A percentile compares a stretch with the other conserved stretches of the same genome.
Evolutionary conservation across 2,888 invertebrate species (phyloP).

Genomic region (Agrochola lychnidis): DNA sequence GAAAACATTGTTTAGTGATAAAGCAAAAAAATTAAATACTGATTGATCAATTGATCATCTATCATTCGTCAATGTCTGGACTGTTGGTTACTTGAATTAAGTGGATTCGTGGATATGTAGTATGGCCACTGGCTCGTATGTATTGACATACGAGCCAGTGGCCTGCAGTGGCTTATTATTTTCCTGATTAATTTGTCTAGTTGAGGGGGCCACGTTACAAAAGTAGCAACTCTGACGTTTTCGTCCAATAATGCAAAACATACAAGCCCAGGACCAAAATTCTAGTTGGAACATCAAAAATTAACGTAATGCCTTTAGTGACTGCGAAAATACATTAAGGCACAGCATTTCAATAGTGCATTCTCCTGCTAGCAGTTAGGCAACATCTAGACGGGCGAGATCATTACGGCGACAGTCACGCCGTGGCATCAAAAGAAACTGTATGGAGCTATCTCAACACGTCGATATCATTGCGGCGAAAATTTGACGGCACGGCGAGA

Average conservation of each 20-base stretch:
- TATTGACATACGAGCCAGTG: neutral
- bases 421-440: too few relatives aligned
- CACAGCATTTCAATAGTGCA: neutral
- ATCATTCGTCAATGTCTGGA: neutral
- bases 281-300: neutral
- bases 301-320: neutral
- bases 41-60: neutral
- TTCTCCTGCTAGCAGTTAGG: neutral
- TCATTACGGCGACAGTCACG: too few relatives aligned
- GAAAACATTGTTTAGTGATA: neutral
- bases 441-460: too few relatives aligned
- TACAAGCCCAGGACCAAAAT: neutral
- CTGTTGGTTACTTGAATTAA: neutral
- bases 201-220: neutral
- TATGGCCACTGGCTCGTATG: too few relatives aligned
- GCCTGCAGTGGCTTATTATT: too few relatives aligned
- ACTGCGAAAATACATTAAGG: neutral
- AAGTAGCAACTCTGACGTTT: neutral
- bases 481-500: too few relatives aligned
- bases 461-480: too few relatives aligned
- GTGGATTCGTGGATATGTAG: neutral
- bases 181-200: neutral
- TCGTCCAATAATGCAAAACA: neutral
- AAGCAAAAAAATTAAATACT: neutral
- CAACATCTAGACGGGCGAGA: too few relatives aligned